Conservation (phyloP, 1,140 invertebrate species). For the Drosophila elegans region DNA sequence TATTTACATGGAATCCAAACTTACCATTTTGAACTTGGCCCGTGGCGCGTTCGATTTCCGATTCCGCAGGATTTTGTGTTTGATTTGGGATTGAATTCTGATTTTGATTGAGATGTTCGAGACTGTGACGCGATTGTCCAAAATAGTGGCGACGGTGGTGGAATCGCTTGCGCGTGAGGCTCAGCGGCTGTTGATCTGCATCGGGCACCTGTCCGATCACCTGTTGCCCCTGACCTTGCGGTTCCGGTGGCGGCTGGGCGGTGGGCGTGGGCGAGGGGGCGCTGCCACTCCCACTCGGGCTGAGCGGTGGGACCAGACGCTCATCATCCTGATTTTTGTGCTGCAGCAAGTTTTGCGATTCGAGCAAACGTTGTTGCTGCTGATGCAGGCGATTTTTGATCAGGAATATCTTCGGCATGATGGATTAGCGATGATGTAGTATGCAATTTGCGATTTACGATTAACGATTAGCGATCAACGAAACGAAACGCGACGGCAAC, state of each 20-base stretch:
- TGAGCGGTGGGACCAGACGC: conserved; percentile 77
- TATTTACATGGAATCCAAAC: conserved; percentile 17
- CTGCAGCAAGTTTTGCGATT: conserved; percentile 89
- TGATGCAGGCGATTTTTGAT: conserved; percentile 95
- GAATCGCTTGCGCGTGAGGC: conserved; percentile 74
- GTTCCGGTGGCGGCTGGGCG: conserved; percentile 78
- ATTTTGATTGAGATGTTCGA: conserved; percentile 33
- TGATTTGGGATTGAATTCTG: conserved; percentile 7
- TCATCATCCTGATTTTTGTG: conserved; percentile 85
- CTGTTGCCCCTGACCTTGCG: conserved; percentile 54
- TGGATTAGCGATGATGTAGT: conserved; percentile 19
- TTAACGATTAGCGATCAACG: conserved; percentile 10
- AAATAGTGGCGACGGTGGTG: conserved; percentile 82
- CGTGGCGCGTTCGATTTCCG: conserved; percentile 22
- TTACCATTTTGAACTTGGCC: conserved; percentile 78
- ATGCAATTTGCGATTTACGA: not conserved
- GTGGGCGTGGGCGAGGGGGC: conserved; percentile 32
- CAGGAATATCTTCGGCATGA: conserved; percentile 95
- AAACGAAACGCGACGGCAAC: conserved; percentile 28
- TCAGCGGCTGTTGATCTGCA: conserved; percentile 59
- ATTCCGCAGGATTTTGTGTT: conserved; percentile 26
- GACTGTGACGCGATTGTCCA: conserved; percentile 70
- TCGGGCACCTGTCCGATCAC: conserved; percentile 15
- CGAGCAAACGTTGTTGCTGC: conserved; percentile 92
- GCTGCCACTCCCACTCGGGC: conserved; percentile 50